A percentile compares a stretch with the other conserved stretches of the same genome.
These are phyloP conservation scores for Sebastiscus tertius DNA, from an alignment of 2,797 vertebrate species.

Conservation along the genomic window DNA sequence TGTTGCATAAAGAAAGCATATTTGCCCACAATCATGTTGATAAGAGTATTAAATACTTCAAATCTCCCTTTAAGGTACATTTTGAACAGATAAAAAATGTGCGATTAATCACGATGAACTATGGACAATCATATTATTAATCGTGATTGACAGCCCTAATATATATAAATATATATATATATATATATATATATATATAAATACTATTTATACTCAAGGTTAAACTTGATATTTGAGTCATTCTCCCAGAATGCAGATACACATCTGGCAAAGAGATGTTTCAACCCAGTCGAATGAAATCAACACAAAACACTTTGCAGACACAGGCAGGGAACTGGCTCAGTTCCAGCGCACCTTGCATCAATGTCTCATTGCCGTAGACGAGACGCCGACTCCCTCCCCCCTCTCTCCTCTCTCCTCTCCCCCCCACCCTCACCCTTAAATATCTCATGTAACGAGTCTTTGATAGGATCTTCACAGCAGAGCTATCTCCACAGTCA, in stretches of 20 bases:
- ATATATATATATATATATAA: not conserved
- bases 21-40: too few relatives aligned
- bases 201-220: slow-evolving; percentile 42
- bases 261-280: slow-evolving; percentile 56
- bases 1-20: too few relatives aligned
- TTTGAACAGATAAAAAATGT: too few relatives aligned
- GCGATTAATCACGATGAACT: too few relatives aligned
- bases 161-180: too few relatives aligned
- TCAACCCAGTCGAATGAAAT: slow-evolving; percentile 32
- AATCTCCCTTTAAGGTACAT: too few relatives aligned
- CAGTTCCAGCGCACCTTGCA: slow-evolving; percentile 41
- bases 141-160: too few relatives aligned
- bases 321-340: slow-evolving; percentile 28
- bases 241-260: slow-evolving; percentile 38
- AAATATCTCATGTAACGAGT: slow-evolving; percentile 50
- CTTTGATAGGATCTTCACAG: slow-evolving; percentile 57
- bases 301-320: slow-evolving; percentile 43
- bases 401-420: fast-evolving
- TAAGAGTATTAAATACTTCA: too few relatives aligned
- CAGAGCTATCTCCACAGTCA: slow-evolving; percentile 39
- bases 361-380: slow-evolving; percentile 33
- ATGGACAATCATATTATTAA: too few relatives aligned
- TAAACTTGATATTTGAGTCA: slow-evolving; percentile 49
- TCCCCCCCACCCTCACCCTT: slow-evolving; percentile 1
- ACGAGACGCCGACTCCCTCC: not conserved